These are phyloP conservation scores for Alloplasta piceator DNA, from an alignment of 2,888 invertebrate species.

Conservation along the genomic window DNA sequence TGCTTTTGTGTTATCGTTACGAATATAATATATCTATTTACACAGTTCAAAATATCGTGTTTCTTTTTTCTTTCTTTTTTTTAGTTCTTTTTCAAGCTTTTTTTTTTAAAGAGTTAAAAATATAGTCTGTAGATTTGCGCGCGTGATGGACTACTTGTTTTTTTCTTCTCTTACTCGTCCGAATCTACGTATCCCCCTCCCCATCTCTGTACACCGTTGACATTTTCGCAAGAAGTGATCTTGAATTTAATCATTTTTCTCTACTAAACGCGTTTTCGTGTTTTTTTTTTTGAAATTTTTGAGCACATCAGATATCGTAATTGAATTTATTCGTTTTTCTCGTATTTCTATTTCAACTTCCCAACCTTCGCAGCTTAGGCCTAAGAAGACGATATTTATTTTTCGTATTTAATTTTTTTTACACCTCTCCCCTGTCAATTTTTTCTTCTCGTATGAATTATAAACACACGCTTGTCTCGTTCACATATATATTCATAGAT, in stretches of 20 bases:
- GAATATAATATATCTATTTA: slow-evolving; percentile 79
- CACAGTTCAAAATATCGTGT: slow-evolving; percentile 80
- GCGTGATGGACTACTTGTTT: slow-evolving; percentile 77
- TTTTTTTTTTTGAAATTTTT: slow-evolving; percentile 73
- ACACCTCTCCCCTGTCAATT: slow-evolving; percentile 54
- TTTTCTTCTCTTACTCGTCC: slow-evolving; percentile 66
- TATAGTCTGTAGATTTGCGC: slow-evolving; percentile 82
- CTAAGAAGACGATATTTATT: slow-evolving; percentile 65
- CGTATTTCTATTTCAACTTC: slow-evolving; percentile 69
- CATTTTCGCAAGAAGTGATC: slow-evolving; percentile 13
- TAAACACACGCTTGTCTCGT: slow-evolving; percentile 53
- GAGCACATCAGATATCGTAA: slow-evolving; percentile 81
- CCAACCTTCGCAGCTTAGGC: slow-evolving; percentile 67
- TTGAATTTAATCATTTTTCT: slow-evolving; percentile 7
- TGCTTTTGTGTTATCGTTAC: slow-evolving; percentile 72
- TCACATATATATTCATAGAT: slow-evolving; percentile 58
- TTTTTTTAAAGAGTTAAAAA: slow-evolving; percentile 81
- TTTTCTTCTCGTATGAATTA: slow-evolving; percentile 56
- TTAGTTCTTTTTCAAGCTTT: slow-evolving; percentile 32
- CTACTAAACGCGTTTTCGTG: slow-evolving; percentile 33
- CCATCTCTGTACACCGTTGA: neutral
- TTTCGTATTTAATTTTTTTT: slow-evolving; percentile 60
- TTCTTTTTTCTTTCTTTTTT: slow-evolving; percentile 25
- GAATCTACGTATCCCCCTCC: slow-evolving; percentile 66
- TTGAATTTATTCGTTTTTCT: slow-evolving; percentile 77